Evolutionary conservation across 2,888 invertebrate species (phyloP), one percentile per base, ranked within the genome.

Genomic region (Drosophila histrio): DNA sequence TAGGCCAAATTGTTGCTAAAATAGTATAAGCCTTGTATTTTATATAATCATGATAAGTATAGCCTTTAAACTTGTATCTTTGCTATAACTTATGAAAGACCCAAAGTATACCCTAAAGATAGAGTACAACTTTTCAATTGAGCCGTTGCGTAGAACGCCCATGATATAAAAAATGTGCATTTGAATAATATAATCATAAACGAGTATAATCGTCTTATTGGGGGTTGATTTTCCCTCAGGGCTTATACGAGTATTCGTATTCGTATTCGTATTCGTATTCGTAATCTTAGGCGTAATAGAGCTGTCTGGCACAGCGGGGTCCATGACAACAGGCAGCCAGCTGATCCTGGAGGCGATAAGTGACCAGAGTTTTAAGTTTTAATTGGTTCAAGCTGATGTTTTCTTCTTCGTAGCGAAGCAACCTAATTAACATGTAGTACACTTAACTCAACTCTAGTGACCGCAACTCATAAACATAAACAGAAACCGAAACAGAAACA

Each of bases 291-390:
- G 44, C 52, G 30, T 58, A 79, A 75, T 86, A 49, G 83, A 82
- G 88, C 24, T 70, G 79, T 88, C 77, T 79, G 69, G 50, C 76
- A 17, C 81, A 46, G 72, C 66, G 76, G 79, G 88, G 22, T 30
- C 43, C 34, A 15, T 30, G 44, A 17, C 54, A 36, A 49, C 41
- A 54, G 15, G 15, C 39, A n/a, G 49, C 36, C 46, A 58, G 60
- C 58, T 85, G 82, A 87, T 87, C 58, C 82, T 63, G 56, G 34
- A 43, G 43, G 41, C 44, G 79, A 79, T 86, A 63, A 67, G 61
- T 66, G 66, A 71, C 24, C 36, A 46, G 41, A 66, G 62, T 62
- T 87, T 78, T 36, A 44, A 57, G 71, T 78, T 66, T 80, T 78
- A 81, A 81, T 81, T 81, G 66, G 65, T 32, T 17, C 41, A 19